Evolutionary conservation across 2,797 vertebrate species (phyloP), one percentile per base, ranked within the genome.

Genomic region (Sebastes aleutianus): DNA sequence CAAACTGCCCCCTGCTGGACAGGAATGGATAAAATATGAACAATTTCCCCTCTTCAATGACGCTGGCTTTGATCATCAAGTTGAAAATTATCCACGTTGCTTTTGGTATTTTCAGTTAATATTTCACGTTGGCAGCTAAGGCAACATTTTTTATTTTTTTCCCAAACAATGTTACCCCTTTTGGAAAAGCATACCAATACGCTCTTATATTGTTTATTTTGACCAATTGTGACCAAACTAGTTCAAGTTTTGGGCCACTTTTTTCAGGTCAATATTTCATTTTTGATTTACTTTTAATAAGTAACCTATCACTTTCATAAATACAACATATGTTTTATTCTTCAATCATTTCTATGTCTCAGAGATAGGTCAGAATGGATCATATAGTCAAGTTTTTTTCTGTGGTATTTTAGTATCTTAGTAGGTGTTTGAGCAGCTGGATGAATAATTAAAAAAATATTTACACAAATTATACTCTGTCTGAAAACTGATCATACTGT

Each of bases 1-100:
- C 13, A 64, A 43, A 70, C 11, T 66, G 79, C 78, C 78, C 64
- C 47, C 90, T 90, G 63, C 74, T 91, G 88, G 89, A 0, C 14
- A 74, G 16, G 1, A 66, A 50, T 3, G 0, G 63, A 13, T 24
- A 26, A 8, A 50, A 9, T 24, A 3, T 12, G 0, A 54, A 53
- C 20, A 53, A 53, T n/a, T 53, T n/a, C 4, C 5, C 11, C 18
- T 58, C 22, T 12, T 58, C 2, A 26, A 3, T 50, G 24, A 47
- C 1, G 0, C 24, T 63, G 31, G 2, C 5, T 24, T 39, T 43
- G 24, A 39, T 36, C 31, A n/a, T 11, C 10, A 74, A 6, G 22
- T 18, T 34, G 20, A 3, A 24, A 29, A 56, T 24, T 6, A 31
- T 43, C 56, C 4, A 14, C 18, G 8, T 58, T 2, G 3, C n/a